Evolutionary conservation across 2,888 invertebrate species (phyloP).

Genomic region (Acrobeloides nanus): DNA sequence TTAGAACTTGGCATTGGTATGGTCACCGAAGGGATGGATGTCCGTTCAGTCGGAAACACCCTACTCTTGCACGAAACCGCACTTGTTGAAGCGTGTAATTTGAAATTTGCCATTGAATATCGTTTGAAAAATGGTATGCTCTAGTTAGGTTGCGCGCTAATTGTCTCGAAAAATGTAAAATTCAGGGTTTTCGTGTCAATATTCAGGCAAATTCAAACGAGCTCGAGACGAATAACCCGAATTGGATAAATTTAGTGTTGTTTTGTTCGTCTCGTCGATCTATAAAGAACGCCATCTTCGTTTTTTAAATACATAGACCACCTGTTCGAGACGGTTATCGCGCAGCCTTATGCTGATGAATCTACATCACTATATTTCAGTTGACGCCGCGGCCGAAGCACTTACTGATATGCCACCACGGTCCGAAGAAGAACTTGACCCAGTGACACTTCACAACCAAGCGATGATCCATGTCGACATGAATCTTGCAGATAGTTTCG

Average conservation of each 20-base stretch:
- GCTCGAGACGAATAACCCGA: no score
- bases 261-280: no score
- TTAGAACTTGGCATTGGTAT: slow-evolving; percentile 86
- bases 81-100: slow-evolving; percentile 91
- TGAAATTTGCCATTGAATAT: slow-evolving; percentile 96
- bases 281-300: no score
- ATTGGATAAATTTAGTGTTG: no score
- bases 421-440: slow-evolving; percentile 91
- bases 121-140: slow-evolving; percentile 73
- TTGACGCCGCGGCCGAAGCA: slow-evolving; percentile 52
- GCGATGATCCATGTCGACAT: slow-evolving; percentile 82
- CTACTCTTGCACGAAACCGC: slow-evolving; percentile 87
- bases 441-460: slow-evolving; percentile 92
- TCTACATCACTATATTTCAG: slow-evolving; percentile 22
- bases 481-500: slow-evolving; percentile 81
- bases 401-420: slow-evolving; percentile 64
- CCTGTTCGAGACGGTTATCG: no score
- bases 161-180: no score
- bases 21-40: slow-evolving; percentile 74
- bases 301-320: no score
- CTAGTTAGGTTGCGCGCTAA: no score
- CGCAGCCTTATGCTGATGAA: neutral
- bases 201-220: no score
- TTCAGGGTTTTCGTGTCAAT: no score
- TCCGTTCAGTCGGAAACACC: slow-evolving; percentile 90